phyloP scores from a whole-genome alignment of 1,140 invertebrate genomes.

The Hormaphis cornu region DNA sequence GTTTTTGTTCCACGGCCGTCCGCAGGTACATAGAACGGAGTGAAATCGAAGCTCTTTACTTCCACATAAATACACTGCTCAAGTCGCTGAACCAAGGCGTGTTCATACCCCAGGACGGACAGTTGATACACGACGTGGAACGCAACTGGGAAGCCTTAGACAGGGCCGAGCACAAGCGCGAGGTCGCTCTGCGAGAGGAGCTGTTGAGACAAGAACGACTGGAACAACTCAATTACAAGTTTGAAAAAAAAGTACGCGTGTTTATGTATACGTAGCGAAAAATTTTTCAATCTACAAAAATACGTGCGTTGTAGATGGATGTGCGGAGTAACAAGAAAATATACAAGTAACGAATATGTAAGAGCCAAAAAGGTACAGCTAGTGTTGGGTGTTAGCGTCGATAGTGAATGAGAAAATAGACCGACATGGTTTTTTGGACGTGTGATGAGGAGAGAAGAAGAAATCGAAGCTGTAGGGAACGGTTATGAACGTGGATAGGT shows the following conservation, averaged over 20 bases:
- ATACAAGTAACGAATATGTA: too few species aligned
- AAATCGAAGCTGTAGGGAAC: too few species aligned
- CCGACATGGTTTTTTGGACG: too few species aligned
- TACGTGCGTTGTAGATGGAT: too few species aligned
- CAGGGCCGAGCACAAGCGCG: slow-evolving; percentile 86
- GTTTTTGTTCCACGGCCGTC: background rate
- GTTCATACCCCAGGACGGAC: slow-evolving; percentile 84
- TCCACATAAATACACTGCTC: slow-evolving; percentile 91
- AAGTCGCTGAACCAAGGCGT: slow-evolving; percentile 85
- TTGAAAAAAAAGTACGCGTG: slow-evolving; percentile 81
- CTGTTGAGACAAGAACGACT: slow-evolving; percentile 84
- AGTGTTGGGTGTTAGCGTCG: too few species aligned
- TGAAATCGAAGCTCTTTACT: slow-evolving; percentile 92
- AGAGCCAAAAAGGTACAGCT: too few species aligned
- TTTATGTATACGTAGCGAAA: too few species aligned
- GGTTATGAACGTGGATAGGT: too few species aligned
- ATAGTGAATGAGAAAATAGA: too few species aligned
- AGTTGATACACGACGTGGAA: slow-evolving; percentile 85
- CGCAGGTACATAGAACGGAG: slow-evolving; percentile 85
- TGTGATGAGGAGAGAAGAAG: too few species aligned
- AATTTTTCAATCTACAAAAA: too few species aligned
- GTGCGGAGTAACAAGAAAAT: too few species aligned
- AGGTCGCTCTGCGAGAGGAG: slow-evolving; percentile 85
- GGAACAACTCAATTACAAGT: slow-evolving; percentile 91
- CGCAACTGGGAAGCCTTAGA: slow-evolving; percentile 86